Evolutionary conservation across 1,140 invertebrate genomes (phyloP), one percentile per base, ranked within the genome.

Genomic region (Meteorus sp.): DNA sequence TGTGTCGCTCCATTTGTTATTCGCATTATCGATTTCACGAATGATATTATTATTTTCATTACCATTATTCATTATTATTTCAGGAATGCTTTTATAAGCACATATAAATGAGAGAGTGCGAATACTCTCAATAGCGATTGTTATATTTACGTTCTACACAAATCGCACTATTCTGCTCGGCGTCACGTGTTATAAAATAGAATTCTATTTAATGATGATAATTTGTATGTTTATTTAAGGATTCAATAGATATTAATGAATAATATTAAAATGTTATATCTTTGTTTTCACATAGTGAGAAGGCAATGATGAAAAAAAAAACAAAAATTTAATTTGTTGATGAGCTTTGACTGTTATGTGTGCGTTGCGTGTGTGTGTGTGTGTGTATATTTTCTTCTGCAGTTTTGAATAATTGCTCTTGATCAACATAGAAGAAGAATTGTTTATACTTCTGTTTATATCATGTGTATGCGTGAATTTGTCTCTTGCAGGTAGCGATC

Each of bases 401-500:
- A 51, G 23, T 56, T 55, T 44, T 13, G 5, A 37, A 43, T 9
- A 19, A 3, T 39, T 59, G 25, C 13, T 50, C 11, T 27, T 50
- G 22, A n/a, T 37, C 8, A 9, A 45, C 19, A 17, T 9, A 23
- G 22, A 41, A 13, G 6, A 20, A 1, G 29, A 45, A 17, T 22
- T 15, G 35, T 59, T 33, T 17, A 59, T 31, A 57, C 27, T 50
- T 20, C 8, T 20, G n/a, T n/a, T n/a, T n/a, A n/a, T n/a, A n/a
- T n/a, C n/a, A n/a, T n/a, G n/a, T n/a, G n/a, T n/a, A n/a, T n/a
- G n/a, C 35, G 33, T 64, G 4, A 29, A 48, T 22, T 15, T 3
- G 56, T 17, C 33, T 63, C 64, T 79, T 79, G n/a, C 68, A 85
- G 89, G 86, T 68, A 83, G 84, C 61, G 87, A 88, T 73, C 74